phyloP scores from a whole-genome alignment of 2,797 vertebrate genomes.

The Poeciliopsis presidionis region DNA sequence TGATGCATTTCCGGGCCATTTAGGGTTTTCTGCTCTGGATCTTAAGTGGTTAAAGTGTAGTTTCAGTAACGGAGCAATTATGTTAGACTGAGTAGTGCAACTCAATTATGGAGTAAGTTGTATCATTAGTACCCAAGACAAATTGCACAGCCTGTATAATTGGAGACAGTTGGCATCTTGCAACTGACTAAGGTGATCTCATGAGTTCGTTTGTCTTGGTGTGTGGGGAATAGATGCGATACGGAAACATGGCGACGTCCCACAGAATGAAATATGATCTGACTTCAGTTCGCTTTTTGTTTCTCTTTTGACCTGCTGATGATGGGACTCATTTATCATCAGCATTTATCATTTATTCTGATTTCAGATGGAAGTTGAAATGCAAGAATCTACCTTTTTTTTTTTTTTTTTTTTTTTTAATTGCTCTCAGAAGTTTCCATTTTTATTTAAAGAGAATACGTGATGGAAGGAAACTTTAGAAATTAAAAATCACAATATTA shows the following conservation, averaged over 20 bases:
- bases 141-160: conserved; percentile 41
- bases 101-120: conserved; percentile 7
- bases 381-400: background rate
- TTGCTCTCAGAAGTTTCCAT: background rate
- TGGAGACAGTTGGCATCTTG: conserved; percentile 39
- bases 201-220: conserved; percentile 10
- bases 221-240: conserved; percentile 48
- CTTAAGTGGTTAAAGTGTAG: conserved; percentile 44
- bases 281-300: conserved; percentile 26
- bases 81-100: conserved; percentile 25
- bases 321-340: too few relatives aligned
- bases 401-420: background rate
- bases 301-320: background rate
- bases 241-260: conserved; percentile 17
- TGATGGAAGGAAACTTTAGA: background rate
- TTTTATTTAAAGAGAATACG: background rate
- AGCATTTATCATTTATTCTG: background rate
- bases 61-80: conserved; percentile 60
- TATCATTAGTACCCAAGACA: conserved; percentile 17
- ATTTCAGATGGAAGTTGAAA: conserved; percentile 1
- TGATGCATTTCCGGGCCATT: conserved; percentile 13
- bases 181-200: conserved; percentile 28
- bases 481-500: background rate
- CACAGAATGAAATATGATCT: conserved; percentile 62
- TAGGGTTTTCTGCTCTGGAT: conserved; percentile 19